Evolutionary conservation across 2,888 invertebrate species (phyloP), one percentile per base, ranked within the genome.

Genomic region (Pandemis cinnamomeana): DNA sequence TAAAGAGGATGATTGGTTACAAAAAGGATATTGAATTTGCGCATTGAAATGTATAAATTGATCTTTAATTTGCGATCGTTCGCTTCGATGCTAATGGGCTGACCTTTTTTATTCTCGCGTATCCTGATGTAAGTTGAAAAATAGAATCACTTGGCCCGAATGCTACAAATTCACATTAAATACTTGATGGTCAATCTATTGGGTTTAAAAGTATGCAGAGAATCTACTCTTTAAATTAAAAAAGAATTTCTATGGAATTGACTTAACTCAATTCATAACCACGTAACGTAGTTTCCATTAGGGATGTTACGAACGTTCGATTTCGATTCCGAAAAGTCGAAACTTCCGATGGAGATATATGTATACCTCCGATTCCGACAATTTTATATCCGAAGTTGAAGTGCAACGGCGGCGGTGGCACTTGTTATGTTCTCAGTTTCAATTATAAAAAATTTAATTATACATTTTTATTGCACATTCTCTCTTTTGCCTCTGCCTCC

Each of bases 1-100:
- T 36, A 55, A 71, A 71, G 64, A 71, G 64, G 64, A 71, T 71
- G 60, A 71, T 71, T 71, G 71, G 66, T 71, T 67, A 60, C 66
- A 41, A 67, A 71, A 71, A 66, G 66, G 66, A 71, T 71, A 71
- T 60, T 71, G 66, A 71, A 71, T 71, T 67, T 67, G 48, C 20
- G 60, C 60, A 71, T 67, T 51, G 51, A 71, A 71, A 67, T 60
- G 60, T 71, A 60, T 41, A 71, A 67, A 67, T 71, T 67, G 71
- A 71, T 71, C 71, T 67, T 67, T 51, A 67, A 71, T 67, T 67
- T 66, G 66, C 60, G 67, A 67, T 71, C 66, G 71, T 20, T 51
- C 46, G 71, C 58, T 71, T 46, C 71, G 27, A 36, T 46, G 64
- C 64, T 71, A 71, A 71, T 71, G 71, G 58, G 64, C 60, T 27